phyloP scores from a whole-genome alignment of 2,888 invertebrate species.

The Stenchaetothrips biformis region DNA sequence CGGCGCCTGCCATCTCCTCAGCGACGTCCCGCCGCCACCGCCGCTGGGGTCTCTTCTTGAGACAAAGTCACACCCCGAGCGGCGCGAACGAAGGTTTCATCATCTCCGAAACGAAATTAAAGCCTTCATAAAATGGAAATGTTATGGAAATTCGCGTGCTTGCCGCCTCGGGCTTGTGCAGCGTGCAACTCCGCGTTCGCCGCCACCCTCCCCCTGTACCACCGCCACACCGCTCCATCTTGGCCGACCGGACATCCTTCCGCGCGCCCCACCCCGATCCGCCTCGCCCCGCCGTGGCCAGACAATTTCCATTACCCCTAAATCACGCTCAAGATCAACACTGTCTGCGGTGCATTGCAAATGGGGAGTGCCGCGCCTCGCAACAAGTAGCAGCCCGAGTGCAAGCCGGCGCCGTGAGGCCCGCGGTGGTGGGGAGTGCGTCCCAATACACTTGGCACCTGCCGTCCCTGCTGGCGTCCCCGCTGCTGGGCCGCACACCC shows the following conservation, averaged over 20 bases:
- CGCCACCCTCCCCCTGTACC: not conserved
- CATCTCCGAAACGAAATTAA: conserved; percentile 13
- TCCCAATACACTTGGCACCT: no score
- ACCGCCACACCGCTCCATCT: not conserved
- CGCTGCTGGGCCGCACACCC: no score
- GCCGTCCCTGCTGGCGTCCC: no score
- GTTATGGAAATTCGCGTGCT: conserved; percentile 2
- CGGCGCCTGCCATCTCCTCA: not conserved
- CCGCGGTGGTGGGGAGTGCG: no score
- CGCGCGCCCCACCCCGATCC: not conserved
- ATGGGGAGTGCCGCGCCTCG: conserved; percentile 43
- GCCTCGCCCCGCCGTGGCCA: not conserved
- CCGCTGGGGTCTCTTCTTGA: not conserved
- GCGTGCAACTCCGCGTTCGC: not conserved
- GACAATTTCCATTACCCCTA: conserved; percentile 21
- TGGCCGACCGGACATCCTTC: not conserved
- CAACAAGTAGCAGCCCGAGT: conserved; percentile 44
- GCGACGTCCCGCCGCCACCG: not conserved
- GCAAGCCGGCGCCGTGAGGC: conserved; percentile 43
- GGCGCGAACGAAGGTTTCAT: not conserved
- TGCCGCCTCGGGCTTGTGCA: not conserved
- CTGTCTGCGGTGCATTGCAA: conserved; percentile 32
- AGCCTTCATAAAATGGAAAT: conserved; percentile 24
- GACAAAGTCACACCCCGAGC: not conserved
- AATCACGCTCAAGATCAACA: conserved; percentile 22